Evolutionary conservation across 2,888 invertebrate species (phyloP).

Genomic region (Drosophila macrospina): DNA sequence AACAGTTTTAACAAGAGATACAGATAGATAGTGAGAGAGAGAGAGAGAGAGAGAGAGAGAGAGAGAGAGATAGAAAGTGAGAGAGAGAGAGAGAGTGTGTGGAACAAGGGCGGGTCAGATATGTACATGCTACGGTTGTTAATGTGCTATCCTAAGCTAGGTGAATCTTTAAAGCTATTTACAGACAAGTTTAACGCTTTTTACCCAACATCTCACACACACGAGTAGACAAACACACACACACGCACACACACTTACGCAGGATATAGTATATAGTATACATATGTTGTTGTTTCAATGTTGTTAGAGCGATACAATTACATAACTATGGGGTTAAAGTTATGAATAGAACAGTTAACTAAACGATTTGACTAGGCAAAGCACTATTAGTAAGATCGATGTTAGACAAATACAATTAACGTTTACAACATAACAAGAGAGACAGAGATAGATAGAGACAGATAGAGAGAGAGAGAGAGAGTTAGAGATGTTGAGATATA

Average conservation of each 20-base stretch:
- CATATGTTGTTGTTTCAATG: conserved; percentile 22
- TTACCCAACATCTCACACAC: conserved; percentile 40
- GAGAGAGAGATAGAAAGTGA: conserved; percentile 1
- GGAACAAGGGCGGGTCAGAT: conserved; percentile 19
- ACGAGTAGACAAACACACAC: too few species aligned
- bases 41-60: conserved; percentile 8
- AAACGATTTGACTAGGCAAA: conserved; percentile 41
- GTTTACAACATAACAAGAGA: conserved; percentile 42
- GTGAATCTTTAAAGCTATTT: conserved; percentile 35
- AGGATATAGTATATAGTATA: conserved; percentile 6
- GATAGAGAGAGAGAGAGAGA: conserved; percentile 19
- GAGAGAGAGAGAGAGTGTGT: conserved; percentile 7
- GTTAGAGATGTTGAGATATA: conserved; percentile 19
- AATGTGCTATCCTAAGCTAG: conserved; percentile 35
- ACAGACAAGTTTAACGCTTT: conserved; percentile 25
- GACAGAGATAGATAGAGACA: conserved; percentile 15
- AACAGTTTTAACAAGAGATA: conserved; percentile 1
- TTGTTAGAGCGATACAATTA: conserved; percentile 28
- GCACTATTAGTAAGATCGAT: conserved; percentile 35
- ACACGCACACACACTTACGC: conserved; percentile 34
- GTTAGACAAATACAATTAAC: conserved; percentile 56
- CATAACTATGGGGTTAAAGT: conserved; percentile 30
- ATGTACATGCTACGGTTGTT: conserved; percentile 49
- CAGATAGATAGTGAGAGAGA: neutral
- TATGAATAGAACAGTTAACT: conserved; percentile 35